Percentiles rank a stretch among this genome's conserved stretches.
These are phyloP conservation scores for Pimephales promelas DNA, from an alignment of 2,113 vertebrate species.

Conservation along the genomic window DNA sequence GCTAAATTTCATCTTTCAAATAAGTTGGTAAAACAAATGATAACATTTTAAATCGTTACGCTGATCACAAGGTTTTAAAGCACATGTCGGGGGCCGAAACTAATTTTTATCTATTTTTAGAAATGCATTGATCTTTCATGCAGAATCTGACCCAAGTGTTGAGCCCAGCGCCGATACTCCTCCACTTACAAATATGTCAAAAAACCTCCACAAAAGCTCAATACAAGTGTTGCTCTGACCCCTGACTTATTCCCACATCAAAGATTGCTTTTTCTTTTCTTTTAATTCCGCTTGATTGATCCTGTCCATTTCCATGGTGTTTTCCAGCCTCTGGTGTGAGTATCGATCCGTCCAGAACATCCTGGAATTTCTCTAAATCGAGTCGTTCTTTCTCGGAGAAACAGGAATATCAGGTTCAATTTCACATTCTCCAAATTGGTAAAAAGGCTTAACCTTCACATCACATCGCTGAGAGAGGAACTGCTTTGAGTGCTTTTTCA, in stretches of 20 bases:
- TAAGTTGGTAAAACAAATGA: neutral
- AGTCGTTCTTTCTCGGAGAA: constrained; percentile 10
- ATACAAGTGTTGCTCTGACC: constrained; percentile 1
- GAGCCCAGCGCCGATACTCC: constrained; percentile 32
- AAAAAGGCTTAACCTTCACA: constrained; percentile 32
- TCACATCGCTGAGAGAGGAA: neutral
- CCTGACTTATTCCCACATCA: constrained; percentile 32
- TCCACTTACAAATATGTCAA: constrained; percentile 29
- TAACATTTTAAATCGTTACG: neutral
- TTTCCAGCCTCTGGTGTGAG: constrained; percentile 34
- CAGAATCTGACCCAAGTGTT: constrained; percentile 4
- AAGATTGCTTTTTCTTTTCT: constrained; percentile 37
- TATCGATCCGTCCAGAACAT: constrained; percentile 43
- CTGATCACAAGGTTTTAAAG: constrained; percentile 8
- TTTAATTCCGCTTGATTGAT: constrained; percentile 53
- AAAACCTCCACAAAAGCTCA: constrained; percentile 17
- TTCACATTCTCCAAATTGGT: neutral
- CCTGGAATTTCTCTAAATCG: constrained; percentile 32
- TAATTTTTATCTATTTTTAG: neutral
- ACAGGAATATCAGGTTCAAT: constrained; percentile 33
- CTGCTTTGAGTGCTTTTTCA: neutral
- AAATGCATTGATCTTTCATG: constrained; percentile 14
- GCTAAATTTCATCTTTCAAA: neutral
- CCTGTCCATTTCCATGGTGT: constrained; percentile 23
- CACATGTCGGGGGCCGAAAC: neutral